Conservation (phyloP, 2,888 invertebrate genomes). For the Cataglyphis cursor region DNA sequence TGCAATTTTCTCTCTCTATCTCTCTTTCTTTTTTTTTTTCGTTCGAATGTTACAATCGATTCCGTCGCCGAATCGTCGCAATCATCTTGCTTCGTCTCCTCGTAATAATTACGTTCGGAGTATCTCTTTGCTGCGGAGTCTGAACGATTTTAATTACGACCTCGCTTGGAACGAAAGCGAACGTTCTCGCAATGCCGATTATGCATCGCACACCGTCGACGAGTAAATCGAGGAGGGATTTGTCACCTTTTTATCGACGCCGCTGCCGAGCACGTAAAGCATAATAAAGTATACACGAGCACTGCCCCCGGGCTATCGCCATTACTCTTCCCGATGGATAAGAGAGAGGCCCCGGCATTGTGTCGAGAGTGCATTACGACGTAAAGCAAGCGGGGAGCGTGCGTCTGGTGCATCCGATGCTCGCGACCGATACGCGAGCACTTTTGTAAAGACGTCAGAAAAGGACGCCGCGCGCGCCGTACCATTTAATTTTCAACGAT, state of each 20-base stretch:
- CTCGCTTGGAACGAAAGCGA: slow-evolving; percentile 24
- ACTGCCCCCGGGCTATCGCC: slow-evolving; percentile 60
- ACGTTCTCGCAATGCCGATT: background rate
- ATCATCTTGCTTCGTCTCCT: background rate
- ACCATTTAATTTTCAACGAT: slow-evolving; percentile 73
- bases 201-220: slow-evolving; percentile 44
- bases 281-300: slow-evolving; percentile 44
- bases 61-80: background rate
- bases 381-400: slow-evolving; percentile 39
- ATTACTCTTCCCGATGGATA: slow-evolving; percentile 68
- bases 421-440: slow-evolving; percentile 57
- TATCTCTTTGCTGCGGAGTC: background rate
- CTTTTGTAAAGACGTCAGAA: slow-evolving; percentile 44
- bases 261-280: slow-evolving; percentile 35
- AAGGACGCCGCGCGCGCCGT: slow-evolving; percentile 47
- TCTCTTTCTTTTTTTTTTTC: background rate
- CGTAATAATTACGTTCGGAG: background rate
- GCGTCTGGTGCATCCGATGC: slow-evolving; percentile 53
- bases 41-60: background rate
- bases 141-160: slow-evolving; percentile 17
- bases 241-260: slow-evolving; percentile 56
- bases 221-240: slow-evolving; percentile 34
- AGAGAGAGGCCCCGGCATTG: slow-evolving; percentile 49
- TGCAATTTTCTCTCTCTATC: slow-evolving; percentile 34
- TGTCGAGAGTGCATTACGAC: slow-evolving; percentile 51